phyloP scores from a whole-genome alignment of 1,140 invertebrate genomes.

The Lordiphosa mommai region DNA sequence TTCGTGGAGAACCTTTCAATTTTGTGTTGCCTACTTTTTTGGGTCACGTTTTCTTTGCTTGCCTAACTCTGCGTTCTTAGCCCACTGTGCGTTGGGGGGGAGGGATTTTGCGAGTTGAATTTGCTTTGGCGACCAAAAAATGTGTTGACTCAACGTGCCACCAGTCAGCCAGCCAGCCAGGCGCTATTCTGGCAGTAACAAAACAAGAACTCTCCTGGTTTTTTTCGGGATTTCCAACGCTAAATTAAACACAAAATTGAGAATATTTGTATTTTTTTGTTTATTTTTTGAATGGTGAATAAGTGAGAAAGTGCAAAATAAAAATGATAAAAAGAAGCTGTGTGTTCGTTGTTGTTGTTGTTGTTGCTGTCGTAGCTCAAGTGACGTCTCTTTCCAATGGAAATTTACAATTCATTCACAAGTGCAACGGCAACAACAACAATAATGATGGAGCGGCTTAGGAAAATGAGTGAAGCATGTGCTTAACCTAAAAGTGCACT shows the following conservation, averaged over 20 bases:
- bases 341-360: slow-evolving; percentile 1
- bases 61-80: too few species aligned
- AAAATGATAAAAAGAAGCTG: not conserved
- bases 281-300: too few species aligned
- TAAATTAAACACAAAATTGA: too few species aligned
- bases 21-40: too few species aligned
- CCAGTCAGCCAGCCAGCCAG: slow-evolving; percentile 30
- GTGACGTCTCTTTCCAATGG: slow-evolving; percentile 15
- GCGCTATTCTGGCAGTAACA: slow-evolving; percentile 24
- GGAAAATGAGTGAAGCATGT: slow-evolving; percentile 67
- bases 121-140: slow-evolving; percentile 37
- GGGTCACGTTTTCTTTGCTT: too few species aligned
- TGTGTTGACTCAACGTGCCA: slow-evolving; percentile 51
- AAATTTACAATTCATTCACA: slow-evolving; percentile 64
- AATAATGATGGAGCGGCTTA: slow-evolving; percentile 52
- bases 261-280: too few species aligned
- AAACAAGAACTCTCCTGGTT: not conserved
- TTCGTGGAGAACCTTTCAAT: too few species aligned
- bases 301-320: too few species aligned
- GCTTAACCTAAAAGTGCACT: slow-evolving; percentile 71
- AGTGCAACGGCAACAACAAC: slow-evolving; percentile 40
- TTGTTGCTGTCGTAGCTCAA: slow-evolving; percentile 7
- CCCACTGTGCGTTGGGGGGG: not conserved
- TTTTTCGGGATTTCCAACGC: too few species aligned
- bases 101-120: slow-evolving; percentile 1